Evolutionary conservation across 2,113 vertebrate species (phyloP), one percentile per base, ranked within the genome.

Genomic region (Micronycteris hirsuta): DNA sequence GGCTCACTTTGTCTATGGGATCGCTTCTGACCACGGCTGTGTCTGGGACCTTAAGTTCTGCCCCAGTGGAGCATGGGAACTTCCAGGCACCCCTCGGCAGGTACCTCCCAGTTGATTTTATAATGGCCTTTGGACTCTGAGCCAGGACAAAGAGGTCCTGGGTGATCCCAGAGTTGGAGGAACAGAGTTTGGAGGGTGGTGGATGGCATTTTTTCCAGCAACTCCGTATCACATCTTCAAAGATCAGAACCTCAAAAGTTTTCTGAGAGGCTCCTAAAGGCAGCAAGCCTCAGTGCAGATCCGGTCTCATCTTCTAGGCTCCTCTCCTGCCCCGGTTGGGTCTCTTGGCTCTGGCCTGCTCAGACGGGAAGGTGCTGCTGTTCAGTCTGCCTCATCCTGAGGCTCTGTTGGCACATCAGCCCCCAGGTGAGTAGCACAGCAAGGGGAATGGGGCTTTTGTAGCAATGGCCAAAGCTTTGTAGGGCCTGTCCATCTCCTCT

Each of bases 31-130:
- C 95, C 98, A 99, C 0, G 99, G 99, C 90, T 99, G 99, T 14
- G 97, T 99, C 93, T 99, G 99, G 99, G 98, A 99, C 77, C 97
- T 99, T 93, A 99, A 99, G 98, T 99, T 99, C 99, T 99, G 99
- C 98, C 99, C 99, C 33, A 99, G 99, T 0, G 99, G 99, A 14
- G 98, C 98, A 67, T 99, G 99, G 99, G 99, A 99, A 95, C 98
- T 97, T 0, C 99, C 99, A 41, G 78, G 91, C 94, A 93, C 98
- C 11, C 95, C 81, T 96, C 98, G 99, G 84, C 99, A 98, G 99
- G 99, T 99, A 97, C 84, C 70, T 97, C 16, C 28, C 19, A 67
- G 61, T 94, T 88, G 63, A 68, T 73, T 78, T 5, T 67, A 71
- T 49, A 19, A 41, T 92, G 82, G 85, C 63, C 54, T 16, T 81